These are phyloP conservation scores for Phaenicophaeus curvirostris DNA, from an alignment of 2,797 vertebrate species.

Conservation along the genomic window DNA sequence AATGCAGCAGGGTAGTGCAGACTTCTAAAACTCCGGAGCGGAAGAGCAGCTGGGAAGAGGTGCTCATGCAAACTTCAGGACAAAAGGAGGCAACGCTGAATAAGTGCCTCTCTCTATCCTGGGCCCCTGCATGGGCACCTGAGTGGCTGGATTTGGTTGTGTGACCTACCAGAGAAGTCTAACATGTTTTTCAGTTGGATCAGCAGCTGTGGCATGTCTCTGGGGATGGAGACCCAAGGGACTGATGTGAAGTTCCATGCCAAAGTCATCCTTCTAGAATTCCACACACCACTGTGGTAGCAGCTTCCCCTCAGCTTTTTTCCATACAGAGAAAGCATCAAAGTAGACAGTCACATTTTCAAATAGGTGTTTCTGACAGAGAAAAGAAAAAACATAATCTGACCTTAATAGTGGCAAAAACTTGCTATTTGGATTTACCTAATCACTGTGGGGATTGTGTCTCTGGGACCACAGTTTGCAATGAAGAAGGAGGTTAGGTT, in stretches of 20 bases:
- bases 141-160: not conserved
- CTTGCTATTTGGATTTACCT: not conserved
- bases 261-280: not conserved
- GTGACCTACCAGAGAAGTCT: not conserved
- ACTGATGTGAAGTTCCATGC: not conserved
- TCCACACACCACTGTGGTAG: accelerated
- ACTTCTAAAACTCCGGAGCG: not conserved
- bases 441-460: not conserved
- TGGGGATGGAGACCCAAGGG: not conserved
- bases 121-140: too few species aligned
- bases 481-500: not conserved
- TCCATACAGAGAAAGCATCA: not conserved
- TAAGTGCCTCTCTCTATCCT: not conserved
- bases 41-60: not conserved
- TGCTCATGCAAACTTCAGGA: not conserved
- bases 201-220: not conserved
- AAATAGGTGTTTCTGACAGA: not conserved
- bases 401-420: not conserved
- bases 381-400: not conserved
- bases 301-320: not conserved
- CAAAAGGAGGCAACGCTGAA: not conserved
- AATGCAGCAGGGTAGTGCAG: accelerated
- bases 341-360: not conserved
- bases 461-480: not conserved
- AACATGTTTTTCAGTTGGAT: not conserved